Percentiles rank a stretch among this genome's conserved stretches.
Evolutionary conservation across 2,113 vertebrate species (phyloP).

Genomic region (Antennarius striatus): DNA sequence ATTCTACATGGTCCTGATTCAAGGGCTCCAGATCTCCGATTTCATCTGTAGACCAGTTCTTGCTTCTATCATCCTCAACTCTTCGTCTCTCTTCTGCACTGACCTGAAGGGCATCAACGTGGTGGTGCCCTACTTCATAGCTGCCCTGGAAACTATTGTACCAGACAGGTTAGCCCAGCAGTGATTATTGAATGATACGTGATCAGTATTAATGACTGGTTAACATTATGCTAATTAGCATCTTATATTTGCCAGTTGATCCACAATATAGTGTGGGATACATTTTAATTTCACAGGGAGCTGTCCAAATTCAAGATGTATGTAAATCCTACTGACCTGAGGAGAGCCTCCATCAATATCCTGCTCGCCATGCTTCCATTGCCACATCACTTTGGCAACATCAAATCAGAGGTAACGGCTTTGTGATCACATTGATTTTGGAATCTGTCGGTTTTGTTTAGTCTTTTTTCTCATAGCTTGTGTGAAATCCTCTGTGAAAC

Average conservation of each 20-base stretch:
- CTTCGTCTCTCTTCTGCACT: slow-evolving; percentile 93
- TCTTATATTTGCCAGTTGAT: too few relatives aligned
- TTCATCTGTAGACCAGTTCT: slow-evolving; percentile 93
- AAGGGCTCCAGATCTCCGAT: slow-evolving; percentile 96
- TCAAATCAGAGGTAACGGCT: slow-evolving; percentile 90
- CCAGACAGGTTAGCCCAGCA: slow-evolving; percentile 87
- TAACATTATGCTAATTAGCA: too few relatives aligned
- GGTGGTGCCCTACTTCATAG: slow-evolving; percentile 96
- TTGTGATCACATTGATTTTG: not conserved
- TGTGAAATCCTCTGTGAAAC: not conserved
- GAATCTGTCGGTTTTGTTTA: too few relatives aligned
- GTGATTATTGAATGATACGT: not conserved
- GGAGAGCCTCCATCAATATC: slow-evolving; percentile 95
- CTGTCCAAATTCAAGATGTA: slow-evolving; percentile 96
- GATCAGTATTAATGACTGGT: too few relatives aligned
- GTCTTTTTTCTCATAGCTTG: not conserved
- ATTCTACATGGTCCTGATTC: slow-evolving; percentile 99
- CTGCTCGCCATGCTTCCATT: slow-evolving; percentile 92
- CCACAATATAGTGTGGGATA: not conserved
- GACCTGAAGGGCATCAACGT: slow-evolving; percentile 96
- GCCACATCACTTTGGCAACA: slow-evolving; percentile 96
- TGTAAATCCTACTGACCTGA: slow-evolving; percentile 93
- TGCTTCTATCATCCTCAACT: slow-evolving; percentile 95
- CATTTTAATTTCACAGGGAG: slow-evolving; percentile 79
- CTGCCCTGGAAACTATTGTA: slow-evolving; percentile 94